Base-by-base conservation (phyloP, 2,888 invertebrate species). In the Cephus nigrinus region DNA sequence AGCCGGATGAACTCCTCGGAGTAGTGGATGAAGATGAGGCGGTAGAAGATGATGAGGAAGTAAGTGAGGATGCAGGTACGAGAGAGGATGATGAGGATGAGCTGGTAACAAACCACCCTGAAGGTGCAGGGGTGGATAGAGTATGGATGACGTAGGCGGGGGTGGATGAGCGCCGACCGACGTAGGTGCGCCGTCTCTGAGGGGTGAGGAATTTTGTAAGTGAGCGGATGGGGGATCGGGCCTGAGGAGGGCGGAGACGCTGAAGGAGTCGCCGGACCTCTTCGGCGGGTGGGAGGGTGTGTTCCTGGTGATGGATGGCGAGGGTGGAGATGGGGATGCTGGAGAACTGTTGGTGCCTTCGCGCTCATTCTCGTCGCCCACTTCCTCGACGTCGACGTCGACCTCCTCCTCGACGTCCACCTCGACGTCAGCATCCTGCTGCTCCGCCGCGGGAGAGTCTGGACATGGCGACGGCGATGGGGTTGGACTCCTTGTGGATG, bases 201-300 rank as follows among this genome's bases (percentile, higher is more conserved):
- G 93, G 92, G 89, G 93, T 80, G 93, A 91, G 78, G 92, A 89
- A 82, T 92, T 92, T 80, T 90, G 90, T 0, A 93, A 93, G 82
- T 93, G 93, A 9, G 93, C 93, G 90, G 94, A 93, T 32, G 94
- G 96, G 71, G 96, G 95, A 89, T 97, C 97, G 78, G 97, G 96
- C 91, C 96, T 93, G 74, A 97, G 91, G 68, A 97, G 92, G 0
- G 97, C 97, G 82, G 96, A 96, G 69, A 97, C 97, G 77, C 96
- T 96, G 91, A 97, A 97, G 34, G 96, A 94, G 92, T 97, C 97
- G 36, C 87, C 88, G 23, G 96, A 96, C 92, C 95, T 94, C 91
- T 96, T 96, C 12, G 93, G 92, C 12, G 91, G 33, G 68, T 82
- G 69, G 78, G 31, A 71, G 0, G 89, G 88, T 12, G 90, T 89